Percentiles rank a stretch among this genome's conserved stretches.
Conservation (phyloP, 2,113 vertebrate genomes). For the Urocolius indicus region DNA sequence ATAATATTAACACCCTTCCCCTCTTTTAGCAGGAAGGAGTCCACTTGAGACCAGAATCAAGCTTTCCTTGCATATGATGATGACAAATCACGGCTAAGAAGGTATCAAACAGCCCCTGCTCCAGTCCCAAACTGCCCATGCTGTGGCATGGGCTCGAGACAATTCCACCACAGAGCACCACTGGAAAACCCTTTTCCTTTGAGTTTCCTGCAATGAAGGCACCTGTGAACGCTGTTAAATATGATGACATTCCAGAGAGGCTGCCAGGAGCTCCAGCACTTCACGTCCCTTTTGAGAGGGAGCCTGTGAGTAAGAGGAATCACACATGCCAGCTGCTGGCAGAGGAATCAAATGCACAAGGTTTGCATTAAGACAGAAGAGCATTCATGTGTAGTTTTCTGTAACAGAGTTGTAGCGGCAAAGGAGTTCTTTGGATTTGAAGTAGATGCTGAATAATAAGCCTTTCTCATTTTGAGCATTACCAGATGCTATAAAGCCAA, state of each 20-base stretch:
- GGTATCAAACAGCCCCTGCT: neutral
- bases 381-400: neutral
- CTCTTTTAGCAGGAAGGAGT: neutral
- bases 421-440: neutral
- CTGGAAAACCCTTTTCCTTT: neutral
- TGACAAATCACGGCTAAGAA: neutral
- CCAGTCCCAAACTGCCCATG: neutral
- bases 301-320: slow-evolving; percentile 52
- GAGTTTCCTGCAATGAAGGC: neutral
- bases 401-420: neutral
- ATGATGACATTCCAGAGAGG: slow-evolving; percentile 7
- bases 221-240: slow-evolving; percentile 50
- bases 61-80: neutral
- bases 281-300: slow-evolving; percentile 13
- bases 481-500: neutral
- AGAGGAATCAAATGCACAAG: neutral
- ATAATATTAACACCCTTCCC: neutral
- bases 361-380: slow-evolving; percentile 1
- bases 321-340: neutral
- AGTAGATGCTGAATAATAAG: neutral
- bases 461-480: neutral
- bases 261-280: slow-evolving; percentile 31
- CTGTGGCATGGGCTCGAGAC: neutral
- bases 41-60: neutral
- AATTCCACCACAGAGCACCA: neutral